phyloP scores from a whole-genome alignment of 2,797 vertebrate species.

The Selene dorsalis region DNA sequence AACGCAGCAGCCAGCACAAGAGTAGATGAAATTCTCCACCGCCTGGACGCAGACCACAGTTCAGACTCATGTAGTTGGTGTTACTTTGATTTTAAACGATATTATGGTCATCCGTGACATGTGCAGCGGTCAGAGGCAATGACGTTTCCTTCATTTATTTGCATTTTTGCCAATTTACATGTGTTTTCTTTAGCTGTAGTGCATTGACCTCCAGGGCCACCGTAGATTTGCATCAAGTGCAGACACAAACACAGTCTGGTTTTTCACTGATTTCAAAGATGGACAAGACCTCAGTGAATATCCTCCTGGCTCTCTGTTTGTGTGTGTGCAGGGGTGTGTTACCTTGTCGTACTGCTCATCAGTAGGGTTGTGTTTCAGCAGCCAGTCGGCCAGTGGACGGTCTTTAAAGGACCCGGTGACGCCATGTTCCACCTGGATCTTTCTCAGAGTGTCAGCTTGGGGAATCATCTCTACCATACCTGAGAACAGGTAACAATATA shows the following conservation, averaged over 20 bases:
- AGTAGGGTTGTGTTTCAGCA: slow-evolving; percentile 95
- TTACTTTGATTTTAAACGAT: background rate
- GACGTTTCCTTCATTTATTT: no score
- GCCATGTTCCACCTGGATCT: slow-evolving; percentile 96
- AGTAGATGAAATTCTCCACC: slow-evolving; percentile 98
- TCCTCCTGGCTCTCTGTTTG: no score
- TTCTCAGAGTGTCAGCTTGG: slow-evolving; percentile 94
- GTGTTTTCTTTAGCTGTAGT: no score
- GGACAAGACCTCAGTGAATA: no score
- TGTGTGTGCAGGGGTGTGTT: background rate
- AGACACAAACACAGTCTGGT: no score
- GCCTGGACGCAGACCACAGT: slow-evolving; percentile 82
- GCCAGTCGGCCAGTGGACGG: slow-evolving; percentile 93
- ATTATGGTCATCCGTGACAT: background rate
- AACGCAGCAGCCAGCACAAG: slow-evolving; percentile 96
- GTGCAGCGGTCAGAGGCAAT: background rate
- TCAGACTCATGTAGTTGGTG: background rate
- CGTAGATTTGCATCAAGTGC: no score
- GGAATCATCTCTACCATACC: slow-evolving; percentile 99
- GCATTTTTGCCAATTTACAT: no score
- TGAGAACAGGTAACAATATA: slow-evolving; percentile 62
- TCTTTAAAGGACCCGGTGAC: slow-evolving; percentile 98
- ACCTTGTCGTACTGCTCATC: slow-evolving; percentile 98
- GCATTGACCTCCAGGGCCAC: no score
- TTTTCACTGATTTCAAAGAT: no score